phyloP scores from a whole-genome alignment of 2,113 vertebrate species.

The Myrmecophaga tridactyla region DNA sequence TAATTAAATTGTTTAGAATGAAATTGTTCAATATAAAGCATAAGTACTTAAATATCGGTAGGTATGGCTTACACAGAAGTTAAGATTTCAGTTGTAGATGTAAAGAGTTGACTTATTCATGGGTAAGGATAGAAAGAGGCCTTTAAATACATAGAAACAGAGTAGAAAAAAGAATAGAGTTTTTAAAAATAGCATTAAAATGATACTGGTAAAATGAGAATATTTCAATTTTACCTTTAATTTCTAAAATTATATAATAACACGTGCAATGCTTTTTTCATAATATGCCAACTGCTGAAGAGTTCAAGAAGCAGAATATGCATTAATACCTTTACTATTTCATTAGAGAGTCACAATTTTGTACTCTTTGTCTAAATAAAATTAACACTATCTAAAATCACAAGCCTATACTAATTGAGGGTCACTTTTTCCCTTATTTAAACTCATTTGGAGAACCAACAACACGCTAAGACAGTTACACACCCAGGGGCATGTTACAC shows the following conservation, averaged over 20 bases:
- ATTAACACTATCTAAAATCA: not conserved
- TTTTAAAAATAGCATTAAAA: not conserved
- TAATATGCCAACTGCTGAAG: not conserved
- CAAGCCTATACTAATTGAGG: not conserved
- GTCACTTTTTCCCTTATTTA: not conserved
- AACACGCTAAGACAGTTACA: not conserved
- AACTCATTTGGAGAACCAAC: not conserved
- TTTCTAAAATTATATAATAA: not conserved
- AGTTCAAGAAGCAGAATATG: not conserved
- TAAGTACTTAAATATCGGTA: not conserved
- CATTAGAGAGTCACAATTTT: not conserved
- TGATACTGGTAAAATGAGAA: not conserved
- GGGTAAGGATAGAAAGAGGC: not conserved
- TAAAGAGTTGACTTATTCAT: not conserved
- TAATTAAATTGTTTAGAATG: not conserved
- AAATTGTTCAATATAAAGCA: not conserved
- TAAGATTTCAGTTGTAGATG: not conserved
- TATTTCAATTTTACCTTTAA: constrained; percentile 44
- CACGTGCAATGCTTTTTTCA: not conserved
- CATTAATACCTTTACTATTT: not conserved
- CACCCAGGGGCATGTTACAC: not conserved
- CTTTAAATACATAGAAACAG: constrained; percentile 34
- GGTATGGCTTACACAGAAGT: not conserved
- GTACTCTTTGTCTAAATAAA: not conserved
- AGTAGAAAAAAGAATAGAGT: constrained; percentile 26